Base-by-base conservation (phyloP, 1,140 invertebrate species). In the Orius laevigatus region DNA sequence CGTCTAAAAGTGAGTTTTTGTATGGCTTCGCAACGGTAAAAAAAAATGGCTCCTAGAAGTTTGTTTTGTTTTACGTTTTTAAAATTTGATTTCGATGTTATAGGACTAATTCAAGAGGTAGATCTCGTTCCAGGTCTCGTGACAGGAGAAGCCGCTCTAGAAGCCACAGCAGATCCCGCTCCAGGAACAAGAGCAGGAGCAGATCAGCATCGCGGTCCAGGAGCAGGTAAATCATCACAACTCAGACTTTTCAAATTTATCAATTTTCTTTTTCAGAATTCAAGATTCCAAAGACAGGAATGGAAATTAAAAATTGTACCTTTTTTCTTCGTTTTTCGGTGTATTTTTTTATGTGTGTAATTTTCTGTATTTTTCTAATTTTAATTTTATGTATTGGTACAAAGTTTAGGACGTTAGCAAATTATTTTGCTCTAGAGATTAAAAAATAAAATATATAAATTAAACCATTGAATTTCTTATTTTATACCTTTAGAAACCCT, bases 91-190 rank as follows among this genome's bases (percentile, higher is more conserved):
- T 51, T 48, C 15, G 18, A 50, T 42, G 14, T 44, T 25, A 45
- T 46, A 52, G 50, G 40, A 53, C 48, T 12, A 52, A 52, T 41
- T 47, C 48, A n/a, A 49, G 50, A 15, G 32, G 48, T 34, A 33
- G 56, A n/a, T 54, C 53, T 14, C 52, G 56, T 14, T 56, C 55
- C 19, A 51, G 56, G 15, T 56, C 55, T 14, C 51, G 55, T 31
- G 52, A 56, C 41, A 50, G 53, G 32, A 46, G 56, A 33, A 46
- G 48, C 12, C 46, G 54, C 18, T 55, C 53, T 34, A 48, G 56
- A 14, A 47, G 46, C 11, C 51, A 36, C 31, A 56, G 55, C 18
- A 49, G 54, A 33, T 53, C 53, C n/a, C 20, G 41, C 11, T 54
- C 54, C 4, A 50, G 55, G 25, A 38, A 43, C 12, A 43, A 48